Evolutionary conservation across 2,797 vertebrate species (phyloP).

Genomic region (Callimico goeldii): DNA sequence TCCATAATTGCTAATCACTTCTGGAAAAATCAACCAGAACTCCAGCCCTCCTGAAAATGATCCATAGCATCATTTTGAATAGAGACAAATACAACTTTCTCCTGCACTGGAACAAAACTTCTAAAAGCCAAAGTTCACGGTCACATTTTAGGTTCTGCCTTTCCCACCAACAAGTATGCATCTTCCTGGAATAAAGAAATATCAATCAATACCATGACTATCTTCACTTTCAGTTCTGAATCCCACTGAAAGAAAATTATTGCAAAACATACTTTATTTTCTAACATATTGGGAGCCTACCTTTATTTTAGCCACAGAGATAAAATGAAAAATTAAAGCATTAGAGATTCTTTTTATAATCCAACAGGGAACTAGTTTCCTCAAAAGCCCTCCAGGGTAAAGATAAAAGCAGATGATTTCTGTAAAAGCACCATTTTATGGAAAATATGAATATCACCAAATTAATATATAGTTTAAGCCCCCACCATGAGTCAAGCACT

Average conservation of each 20-base stretch:
- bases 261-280: background rate
- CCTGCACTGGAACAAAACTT: slow-evolving; percentile 23
- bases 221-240: slow-evolving; percentile 46
- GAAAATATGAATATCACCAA: slow-evolving; percentile 39
- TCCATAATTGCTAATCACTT: slow-evolving; percentile 61
- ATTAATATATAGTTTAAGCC: background rate
- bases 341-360: slow-evolving; percentile 30
- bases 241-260: slow-evolving; percentile 16
- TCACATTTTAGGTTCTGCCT: background rate
- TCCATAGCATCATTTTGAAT: slow-evolving; percentile 37
- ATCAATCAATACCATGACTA: background rate
- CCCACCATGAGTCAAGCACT: background rate
- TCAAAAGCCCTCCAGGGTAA: background rate
- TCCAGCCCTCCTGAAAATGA: slow-evolving; percentile 14
- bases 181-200: background rate
- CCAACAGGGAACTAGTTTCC: background rate
- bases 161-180: background rate
- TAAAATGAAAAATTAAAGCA: slow-evolving; percentile 42
- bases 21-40: slow-evolving; percentile 49
- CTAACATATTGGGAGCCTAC: background rate
- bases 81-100: slow-evolving; percentile 31
- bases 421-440: slow-evolving; percentile 22
- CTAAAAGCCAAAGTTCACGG: slow-evolving; percentile 7
- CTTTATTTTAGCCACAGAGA: slow-evolving; percentile 21
- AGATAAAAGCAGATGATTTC: slow-evolving; percentile 57